Evolutionary conservation across 2,888 invertebrate species (phyloP).

Genomic region (Phengaris alcon): DNA sequence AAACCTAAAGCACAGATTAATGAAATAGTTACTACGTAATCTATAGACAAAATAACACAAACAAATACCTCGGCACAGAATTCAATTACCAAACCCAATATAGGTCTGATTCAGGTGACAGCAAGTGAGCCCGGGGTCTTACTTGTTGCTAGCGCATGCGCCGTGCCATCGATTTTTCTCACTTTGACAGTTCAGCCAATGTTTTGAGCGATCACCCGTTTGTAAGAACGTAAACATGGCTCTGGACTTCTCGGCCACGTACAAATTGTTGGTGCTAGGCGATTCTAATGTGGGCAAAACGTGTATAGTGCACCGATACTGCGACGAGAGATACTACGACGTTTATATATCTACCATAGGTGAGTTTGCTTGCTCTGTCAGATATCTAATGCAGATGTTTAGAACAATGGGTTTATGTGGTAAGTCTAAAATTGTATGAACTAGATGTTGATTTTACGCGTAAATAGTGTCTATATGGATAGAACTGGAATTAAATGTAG

Average conservation of each 20-base stretch:
- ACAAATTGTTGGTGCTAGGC: conserved; percentile 91
- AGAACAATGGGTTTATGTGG: conserved; percentile 41
- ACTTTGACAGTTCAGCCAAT: conserved; percentile 74
- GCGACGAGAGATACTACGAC: conserved; percentile 93
- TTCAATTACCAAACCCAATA: conserved; percentile 18
- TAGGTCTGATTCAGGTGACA: neutral
- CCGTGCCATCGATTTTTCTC: conserved; percentile 73
- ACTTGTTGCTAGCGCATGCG: conserved; percentile 60
- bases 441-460: no score
- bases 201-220: conserved; percentile 68
- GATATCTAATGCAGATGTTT: conserved; percentile 35
- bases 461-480: no score
- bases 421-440: conserved; percentile 29
- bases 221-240: conserved; percentile 83
- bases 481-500: no score
- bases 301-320: conserved; percentile 93
- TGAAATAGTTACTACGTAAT: no score
- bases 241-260: conserved; percentile 91
- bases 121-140: neutral
- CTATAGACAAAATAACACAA: conserved; percentile 8
- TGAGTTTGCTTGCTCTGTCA: conserved; percentile 72
- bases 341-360: conserved; percentile 95
- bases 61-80: neutral
- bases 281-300: conserved; percentile 95
- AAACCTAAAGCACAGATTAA: neutral